Evolutionary conservation across 2,113 vertebrate species (phyloP), one percentile per base, ranked within the genome.

Genomic region (Callipepla squamata): DNA sequence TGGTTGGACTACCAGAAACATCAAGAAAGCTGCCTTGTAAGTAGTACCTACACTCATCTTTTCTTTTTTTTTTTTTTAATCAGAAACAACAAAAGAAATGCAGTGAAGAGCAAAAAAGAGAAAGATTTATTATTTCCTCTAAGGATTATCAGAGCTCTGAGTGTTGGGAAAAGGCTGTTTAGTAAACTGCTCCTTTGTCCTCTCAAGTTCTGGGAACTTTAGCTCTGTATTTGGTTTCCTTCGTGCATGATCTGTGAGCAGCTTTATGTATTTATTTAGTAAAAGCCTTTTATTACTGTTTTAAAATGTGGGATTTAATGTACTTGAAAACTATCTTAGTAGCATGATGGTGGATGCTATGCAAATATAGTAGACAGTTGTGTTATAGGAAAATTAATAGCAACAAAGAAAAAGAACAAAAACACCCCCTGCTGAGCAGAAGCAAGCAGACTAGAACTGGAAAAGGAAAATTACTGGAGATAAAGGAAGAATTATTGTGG

Each of bases 91-190:
- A 84, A 80, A 92, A 92, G 75, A 90, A 83, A 87, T 38, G 8
- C 51, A 87, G 53, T n/a, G 69, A 90, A 90, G 47, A 76, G 25
- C 34, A 62, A 77, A 82, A 95, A 47, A 83, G 61, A 80, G 80
- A 74, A 83, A 89, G 85, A 90, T 87, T 95, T 94, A 81, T 82
- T 85, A 69, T 89, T 89, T 93, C 78, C 92, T 95, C 73, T 50
- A 51, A 93, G 77, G 80, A 72, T 57, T 85, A 74, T 55, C 72
- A 81, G 62, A 78, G 40, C 67, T 80, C 73, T 66, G 61, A 78
- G 50, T 80, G 40, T 36, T 93, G 61, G 72, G 65, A 79, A 93
- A 79, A 91, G 36, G 47, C 83, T 86, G 40, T 92, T 69, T n/a
- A 91, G 63, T 67, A 80, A 96, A 89, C 70, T 77, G 58, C 11